phyloP scores from a whole-genome alignment of 2,888 invertebrate species.

The Scaptomyza parva region DNA sequence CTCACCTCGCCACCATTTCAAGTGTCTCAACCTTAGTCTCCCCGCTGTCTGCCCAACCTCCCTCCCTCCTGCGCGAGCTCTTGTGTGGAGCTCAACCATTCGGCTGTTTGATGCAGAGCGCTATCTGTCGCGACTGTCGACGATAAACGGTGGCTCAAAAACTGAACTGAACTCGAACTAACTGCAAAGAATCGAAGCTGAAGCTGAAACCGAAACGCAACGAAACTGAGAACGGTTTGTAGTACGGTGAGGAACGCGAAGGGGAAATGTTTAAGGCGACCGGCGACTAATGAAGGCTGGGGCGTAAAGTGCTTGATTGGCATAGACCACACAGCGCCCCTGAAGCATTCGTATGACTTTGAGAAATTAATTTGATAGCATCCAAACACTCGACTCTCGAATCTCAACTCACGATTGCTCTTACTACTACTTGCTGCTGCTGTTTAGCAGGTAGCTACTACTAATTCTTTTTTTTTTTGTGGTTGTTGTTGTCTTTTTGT shows the following conservation, averaged over 20 bases:
- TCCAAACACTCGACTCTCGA: slow-evolving; percentile 40
- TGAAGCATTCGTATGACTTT: slow-evolving; percentile 36
- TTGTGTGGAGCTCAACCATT: too few relatives aligned
- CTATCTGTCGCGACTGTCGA: slow-evolving; percentile 48
- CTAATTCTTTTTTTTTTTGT: slow-evolving; percentile 42
- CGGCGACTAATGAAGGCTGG: slow-evolving; percentile 68
- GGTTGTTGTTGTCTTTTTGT: too few relatives aligned
- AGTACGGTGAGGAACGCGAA: neutral
- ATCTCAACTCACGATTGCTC: neutral
- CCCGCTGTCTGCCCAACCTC: slow-evolving; percentile 1
- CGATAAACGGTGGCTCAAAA: slow-evolving; percentile 53
- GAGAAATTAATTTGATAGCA: slow-evolving; percentile 70
- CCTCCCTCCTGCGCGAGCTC: too few relatives aligned
- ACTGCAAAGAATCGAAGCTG: neutral
- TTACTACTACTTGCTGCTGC: too few relatives aligned
- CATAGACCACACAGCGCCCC: slow-evolving; percentile 72
- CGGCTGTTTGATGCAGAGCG: slow-evolving; percentile 42
- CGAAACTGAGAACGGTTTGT: neutral
- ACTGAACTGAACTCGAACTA: neutral
- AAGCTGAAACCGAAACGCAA: neutral
- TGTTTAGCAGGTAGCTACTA: slow-evolving; percentile 42
- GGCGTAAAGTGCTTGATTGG: slow-evolving; percentile 81
- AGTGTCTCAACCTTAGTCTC: slow-evolving; percentile 2
- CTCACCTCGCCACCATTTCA: neutral
- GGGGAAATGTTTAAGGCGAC: neutral